Conservation (phyloP, 2,113 vertebrate genomes). For the Silurus meridionalis region DNA sequence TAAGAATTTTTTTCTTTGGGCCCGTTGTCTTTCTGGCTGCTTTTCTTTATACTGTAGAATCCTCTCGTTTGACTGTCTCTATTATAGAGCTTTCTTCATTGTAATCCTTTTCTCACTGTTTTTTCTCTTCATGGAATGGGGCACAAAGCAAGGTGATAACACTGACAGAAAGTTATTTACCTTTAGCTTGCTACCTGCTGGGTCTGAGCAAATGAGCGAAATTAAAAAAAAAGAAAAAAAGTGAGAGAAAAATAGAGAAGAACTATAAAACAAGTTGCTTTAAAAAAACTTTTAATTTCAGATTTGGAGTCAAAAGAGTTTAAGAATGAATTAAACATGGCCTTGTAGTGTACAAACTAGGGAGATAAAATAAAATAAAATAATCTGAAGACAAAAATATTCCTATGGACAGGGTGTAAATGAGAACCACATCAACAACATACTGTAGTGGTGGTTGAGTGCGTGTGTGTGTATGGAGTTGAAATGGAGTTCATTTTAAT, state of each 20-base stretch:
- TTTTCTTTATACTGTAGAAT: background rate
- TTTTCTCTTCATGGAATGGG: background rate
- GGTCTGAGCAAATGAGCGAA: background rate
- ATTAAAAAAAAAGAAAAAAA: background rate
- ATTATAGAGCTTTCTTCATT: conserved; percentile 3
- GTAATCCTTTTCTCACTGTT: background rate
- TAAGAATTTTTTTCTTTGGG: background rate
- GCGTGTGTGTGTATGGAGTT: background rate
- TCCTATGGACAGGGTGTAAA: background rate
- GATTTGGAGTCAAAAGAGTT: background rate
- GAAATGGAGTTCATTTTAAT: background rate
- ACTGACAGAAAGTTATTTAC: background rate
- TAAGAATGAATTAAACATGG: conserved; percentile 10
- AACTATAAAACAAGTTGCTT: background rate
- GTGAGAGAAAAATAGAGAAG: background rate
- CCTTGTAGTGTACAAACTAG: background rate
- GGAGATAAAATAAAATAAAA: background rate
- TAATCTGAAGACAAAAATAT: background rate
- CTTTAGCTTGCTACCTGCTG: background rate
- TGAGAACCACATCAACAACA: background rate
- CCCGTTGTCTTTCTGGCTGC: background rate
- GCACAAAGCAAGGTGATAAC: background rate
- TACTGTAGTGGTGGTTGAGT: too few relatives aligned
- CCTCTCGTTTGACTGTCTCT: background rate
- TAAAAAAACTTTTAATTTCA: background rate